Conservation (phyloP, 1,140 invertebrate genomes). For the Drosophila ironensis region DNA sequence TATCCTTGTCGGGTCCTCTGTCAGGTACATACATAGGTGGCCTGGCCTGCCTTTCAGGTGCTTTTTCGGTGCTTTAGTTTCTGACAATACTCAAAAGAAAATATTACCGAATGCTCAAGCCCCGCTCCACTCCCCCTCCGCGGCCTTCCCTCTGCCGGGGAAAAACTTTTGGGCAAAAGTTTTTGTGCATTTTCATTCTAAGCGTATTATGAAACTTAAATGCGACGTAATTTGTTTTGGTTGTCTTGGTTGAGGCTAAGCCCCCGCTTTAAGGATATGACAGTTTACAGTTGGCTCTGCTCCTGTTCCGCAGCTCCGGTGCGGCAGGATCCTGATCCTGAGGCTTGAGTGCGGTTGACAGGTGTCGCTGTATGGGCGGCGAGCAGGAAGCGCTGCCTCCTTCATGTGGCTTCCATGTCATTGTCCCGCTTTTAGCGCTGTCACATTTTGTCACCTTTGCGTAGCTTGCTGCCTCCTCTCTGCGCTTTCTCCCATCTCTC, state of each 20-base stretch:
- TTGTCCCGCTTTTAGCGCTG: constrained; percentile 41
- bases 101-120: constrained; percentile 32
- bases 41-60: constrained; percentile 59
- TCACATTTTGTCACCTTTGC: constrained; percentile 53
- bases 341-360: constrained; percentile 49
- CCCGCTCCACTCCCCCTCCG: neutral
- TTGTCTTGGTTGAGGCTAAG: constrained; percentile 54
- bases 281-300: constrained; percentile 48
- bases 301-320: too few relatives aligned
- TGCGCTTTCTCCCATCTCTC: neutral
- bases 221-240: constrained; percentile 76
- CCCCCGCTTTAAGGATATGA: constrained; percentile 55
- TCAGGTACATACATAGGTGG: constrained; percentile 22
- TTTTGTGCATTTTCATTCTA: constrained; percentile 66
- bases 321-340: neutral
- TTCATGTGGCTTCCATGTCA: constrained; percentile 25
- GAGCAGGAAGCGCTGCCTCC: neutral
- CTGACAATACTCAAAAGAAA: constrained; percentile 62
- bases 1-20: constrained; percentile 30
- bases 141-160: neutral
- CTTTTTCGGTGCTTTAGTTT: constrained; percentile 59
- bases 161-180: constrained; percentile 15
- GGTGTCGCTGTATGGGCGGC: constrained; percentile 34
- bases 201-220: constrained; percentile 77
- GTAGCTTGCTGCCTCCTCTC: constrained; percentile 16